Conservation (phyloP, 2,113 vertebrate species). For the Jacana jacana region DNA sequence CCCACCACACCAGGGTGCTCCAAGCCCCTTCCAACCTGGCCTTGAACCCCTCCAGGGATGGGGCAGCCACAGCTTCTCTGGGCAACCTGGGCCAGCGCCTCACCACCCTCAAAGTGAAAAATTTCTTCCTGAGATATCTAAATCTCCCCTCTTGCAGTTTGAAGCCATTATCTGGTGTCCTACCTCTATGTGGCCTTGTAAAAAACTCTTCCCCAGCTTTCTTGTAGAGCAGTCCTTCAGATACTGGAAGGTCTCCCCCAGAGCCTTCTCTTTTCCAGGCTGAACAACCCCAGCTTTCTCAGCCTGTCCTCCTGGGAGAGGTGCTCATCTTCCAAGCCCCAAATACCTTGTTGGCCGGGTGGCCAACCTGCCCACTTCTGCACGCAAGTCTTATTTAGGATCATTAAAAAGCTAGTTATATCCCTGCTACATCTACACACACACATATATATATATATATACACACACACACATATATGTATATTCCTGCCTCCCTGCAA, state of each 20-base stretch:
- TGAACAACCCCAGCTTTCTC: neutral
- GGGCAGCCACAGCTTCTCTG: too few relatives aligned
- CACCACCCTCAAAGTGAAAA: too few relatives aligned
- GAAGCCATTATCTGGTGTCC: too few relatives aligned
- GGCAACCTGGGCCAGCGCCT: too few relatives aligned
- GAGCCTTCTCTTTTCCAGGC: neutral
- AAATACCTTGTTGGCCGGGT: neutral
- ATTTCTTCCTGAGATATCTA: too few relatives aligned
- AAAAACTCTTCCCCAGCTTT: too few relatives aligned
- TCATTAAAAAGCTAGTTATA: neutral
- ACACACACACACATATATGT: rapidly evolving
- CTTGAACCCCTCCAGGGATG: too few relatives aligned
- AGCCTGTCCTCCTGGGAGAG: neutral
- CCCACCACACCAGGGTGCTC: too few relatives aligned
- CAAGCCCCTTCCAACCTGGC: too few relatives aligned
- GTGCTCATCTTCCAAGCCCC: neutral
- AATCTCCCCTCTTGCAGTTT: too few relatives aligned
- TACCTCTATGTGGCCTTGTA: too few relatives aligned
- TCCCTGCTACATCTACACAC: neutral
- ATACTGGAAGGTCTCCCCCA: neutral
- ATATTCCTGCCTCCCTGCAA: neutral
- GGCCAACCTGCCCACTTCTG: neutral
- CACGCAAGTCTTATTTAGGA: neutral
- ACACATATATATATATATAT: rapidly evolving
- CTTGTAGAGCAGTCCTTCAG: neutral